Conservation (phyloP, 2,888 invertebrate genomes). For the Lordiphosa fenestrarum region DNA sequence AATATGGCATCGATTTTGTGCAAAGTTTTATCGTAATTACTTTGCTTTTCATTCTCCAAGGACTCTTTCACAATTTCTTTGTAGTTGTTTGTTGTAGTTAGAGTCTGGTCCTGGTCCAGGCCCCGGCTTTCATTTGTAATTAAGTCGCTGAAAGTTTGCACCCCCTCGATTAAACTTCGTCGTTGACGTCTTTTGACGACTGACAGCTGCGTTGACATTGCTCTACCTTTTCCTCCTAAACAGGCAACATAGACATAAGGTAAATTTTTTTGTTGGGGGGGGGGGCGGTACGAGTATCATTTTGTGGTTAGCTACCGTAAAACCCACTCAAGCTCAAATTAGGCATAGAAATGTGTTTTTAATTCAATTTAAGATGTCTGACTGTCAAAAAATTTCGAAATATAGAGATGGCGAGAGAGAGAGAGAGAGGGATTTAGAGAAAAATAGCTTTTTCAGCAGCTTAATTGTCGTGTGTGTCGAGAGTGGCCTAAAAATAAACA, state of each 20-base stretch:
- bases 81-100: conserved; percentile 6
- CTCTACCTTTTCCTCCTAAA: conserved; percentile 41
- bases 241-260: conserved; percentile 31
- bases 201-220: conserved; percentile 51
- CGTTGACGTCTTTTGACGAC: conserved; percentile 63
- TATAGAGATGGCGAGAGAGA: not conserved
- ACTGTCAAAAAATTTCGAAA: conserved; percentile 23
- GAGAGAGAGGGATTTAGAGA: not conserved
- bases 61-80: conserved; percentile 43
- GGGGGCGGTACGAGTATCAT: conserved; percentile 2
- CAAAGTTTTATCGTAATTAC: conserved; percentile 63
- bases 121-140: conserved; percentile 67
- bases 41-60: conserved; percentile 19
- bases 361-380: conserved; percentile 46
- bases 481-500: conserved; percentile 27
- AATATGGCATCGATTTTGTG: conserved; percentile 74
- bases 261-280: conserved; percentile 7
- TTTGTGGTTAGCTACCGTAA: conserved; percentile 2
- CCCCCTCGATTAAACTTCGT: conserved; percentile 65
- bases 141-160: conserved; percentile 74
- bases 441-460: conserved; percentile 45
- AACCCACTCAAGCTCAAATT: conserved; percentile 35
- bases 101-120: conserved; percentile 30
- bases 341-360: conserved; percentile 57
- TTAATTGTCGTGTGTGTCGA: conserved; percentile 47